Percentiles rank a stretch among this genome's conserved stretches.
phyloP scores from a whole-genome alignment of 2,888 invertebrate species.

The Eubasilissa splendida region DNA sequence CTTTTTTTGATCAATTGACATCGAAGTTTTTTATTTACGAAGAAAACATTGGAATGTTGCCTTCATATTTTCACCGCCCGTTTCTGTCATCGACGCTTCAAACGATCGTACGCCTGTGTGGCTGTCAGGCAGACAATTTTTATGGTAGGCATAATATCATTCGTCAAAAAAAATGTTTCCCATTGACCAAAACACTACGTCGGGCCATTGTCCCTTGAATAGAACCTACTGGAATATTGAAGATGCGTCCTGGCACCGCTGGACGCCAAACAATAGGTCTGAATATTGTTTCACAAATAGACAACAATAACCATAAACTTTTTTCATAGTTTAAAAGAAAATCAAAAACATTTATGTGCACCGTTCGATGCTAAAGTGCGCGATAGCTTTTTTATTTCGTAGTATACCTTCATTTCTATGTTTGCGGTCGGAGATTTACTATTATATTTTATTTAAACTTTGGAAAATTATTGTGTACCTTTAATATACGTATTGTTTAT shows the following conservation, averaged over 20 bases:
- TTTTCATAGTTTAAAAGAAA: constrained; percentile 50
- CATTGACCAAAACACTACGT: neutral
- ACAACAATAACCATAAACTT: constrained; percentile 37
- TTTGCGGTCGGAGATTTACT: too few relatives aligned
- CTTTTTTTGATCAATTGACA: too few relatives aligned
- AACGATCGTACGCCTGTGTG: too few relatives aligned
- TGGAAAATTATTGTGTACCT: too few relatives aligned
- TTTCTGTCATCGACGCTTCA: too few relatives aligned
- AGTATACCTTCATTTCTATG: too few relatives aligned
- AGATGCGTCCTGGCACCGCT: constrained; percentile 36
- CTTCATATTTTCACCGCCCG: too few relatives aligned
- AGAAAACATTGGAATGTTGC: too few relatives aligned
- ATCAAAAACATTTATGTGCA: constrained; percentile 2
- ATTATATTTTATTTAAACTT: too few relatives aligned
- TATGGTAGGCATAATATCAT: constrained; percentile 4
- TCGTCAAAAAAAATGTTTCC: constrained; percentile 21
- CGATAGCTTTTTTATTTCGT: too few relatives aligned
- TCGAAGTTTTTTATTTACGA: too few relatives aligned
- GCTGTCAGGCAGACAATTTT: neutral
- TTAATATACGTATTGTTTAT: too few relatives aligned
- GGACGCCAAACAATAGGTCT: constrained; percentile 35
- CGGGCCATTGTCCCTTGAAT: constrained; percentile 40
- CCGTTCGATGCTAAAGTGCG: neutral
- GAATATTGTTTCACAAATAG: constrained; percentile 45
- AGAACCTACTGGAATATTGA: constrained; percentile 41